A percentile compares a stretch with the other conserved stretches of the same genome.
These are phyloP conservation scores for Diabrotica virgifera DNA, from an alignment of 1,140 invertebrate species.

Conservation along the genomic window DNA sequence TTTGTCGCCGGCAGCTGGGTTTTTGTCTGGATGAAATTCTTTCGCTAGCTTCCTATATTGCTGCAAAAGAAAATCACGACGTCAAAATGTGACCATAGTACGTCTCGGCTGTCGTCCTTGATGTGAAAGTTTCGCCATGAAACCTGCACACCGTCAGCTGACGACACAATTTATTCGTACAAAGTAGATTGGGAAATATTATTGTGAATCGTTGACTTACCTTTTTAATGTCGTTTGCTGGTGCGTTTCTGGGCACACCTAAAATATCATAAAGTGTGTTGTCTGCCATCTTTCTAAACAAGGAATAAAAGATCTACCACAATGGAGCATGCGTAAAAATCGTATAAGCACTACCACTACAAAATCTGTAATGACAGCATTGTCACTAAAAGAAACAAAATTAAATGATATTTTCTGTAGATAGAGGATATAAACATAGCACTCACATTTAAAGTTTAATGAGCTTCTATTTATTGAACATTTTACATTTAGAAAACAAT, in stretches of 20 bases:
- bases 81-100: constrained; percentile 16
- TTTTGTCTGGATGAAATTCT: constrained; percentile 87
- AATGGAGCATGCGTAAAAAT: constrained; percentile 8
- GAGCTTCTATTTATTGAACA: too few species aligned
- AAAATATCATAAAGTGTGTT: constrained; percentile 81
- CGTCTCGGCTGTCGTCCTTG: constrained; percentile 10
- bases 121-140: constrained; percentile 11
- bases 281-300: constrained; percentile 60
- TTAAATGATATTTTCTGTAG: too few species aligned
- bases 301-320: constrained; percentile 37
- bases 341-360: constrained; percentile 5
- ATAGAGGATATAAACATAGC: too few species aligned
- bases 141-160: constrained; percentile 18
- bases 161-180: not conserved
- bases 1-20: constrained; percentile 76
- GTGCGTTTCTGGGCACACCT: constrained; percentile 71
- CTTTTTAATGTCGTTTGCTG: constrained; percentile 83
- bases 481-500: too few species aligned
- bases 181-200: not conserved
- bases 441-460: too few species aligned
- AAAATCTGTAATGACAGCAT: not conserved
- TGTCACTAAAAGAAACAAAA: not conserved
- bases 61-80: constrained; percentile 49
- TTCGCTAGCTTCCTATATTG: constrained; percentile 81
- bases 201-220: constrained; percentile 52